Percentiles rank a stretch among this genome's conserved stretches.
Evolutionary conservation across 2,797 vertebrate genomes (phyloP).

Genomic region (Halcyon leucocephala): DNA sequence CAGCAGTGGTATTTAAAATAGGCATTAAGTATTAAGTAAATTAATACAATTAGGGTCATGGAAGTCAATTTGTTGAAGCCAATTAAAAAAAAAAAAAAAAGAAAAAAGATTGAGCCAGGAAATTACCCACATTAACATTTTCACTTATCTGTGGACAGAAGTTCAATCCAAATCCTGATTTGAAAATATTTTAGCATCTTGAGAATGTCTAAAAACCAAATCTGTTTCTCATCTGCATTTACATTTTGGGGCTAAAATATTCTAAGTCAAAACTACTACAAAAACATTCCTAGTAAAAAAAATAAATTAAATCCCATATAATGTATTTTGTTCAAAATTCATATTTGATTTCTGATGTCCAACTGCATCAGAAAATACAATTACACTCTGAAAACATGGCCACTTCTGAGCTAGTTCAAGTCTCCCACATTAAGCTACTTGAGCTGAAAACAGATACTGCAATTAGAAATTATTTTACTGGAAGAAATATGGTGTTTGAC

Average conservation of each 20-base stretch:
- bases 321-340: background rate
- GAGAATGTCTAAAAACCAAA: background rate
- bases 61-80: background rate
- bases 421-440: background rate
- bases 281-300: background rate
- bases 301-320: background rate
- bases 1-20: background rate
- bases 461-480: slow-evolving; percentile 17
- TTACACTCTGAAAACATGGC: background rate
- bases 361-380: background rate
- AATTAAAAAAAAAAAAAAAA: background rate
- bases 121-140: background rate
- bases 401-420: background rate
- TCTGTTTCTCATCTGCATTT: background rate
- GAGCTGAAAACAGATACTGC: slow-evolving; percentile 14
- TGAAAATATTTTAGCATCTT: background rate
- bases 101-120: background rate
- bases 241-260: background rate
- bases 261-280: background rate
- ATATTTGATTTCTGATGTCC: background rate
- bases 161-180: background rate
- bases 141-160: background rate
- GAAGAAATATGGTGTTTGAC: background rate
- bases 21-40: background rate
- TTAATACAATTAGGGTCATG: background rate